Percentiles rank a stretch among this genome's conserved stretches.
Evolutionary conservation across 2,797 vertebrate genomes (phyloP).

Genomic region (Poeciliopsis turneri): DNA sequence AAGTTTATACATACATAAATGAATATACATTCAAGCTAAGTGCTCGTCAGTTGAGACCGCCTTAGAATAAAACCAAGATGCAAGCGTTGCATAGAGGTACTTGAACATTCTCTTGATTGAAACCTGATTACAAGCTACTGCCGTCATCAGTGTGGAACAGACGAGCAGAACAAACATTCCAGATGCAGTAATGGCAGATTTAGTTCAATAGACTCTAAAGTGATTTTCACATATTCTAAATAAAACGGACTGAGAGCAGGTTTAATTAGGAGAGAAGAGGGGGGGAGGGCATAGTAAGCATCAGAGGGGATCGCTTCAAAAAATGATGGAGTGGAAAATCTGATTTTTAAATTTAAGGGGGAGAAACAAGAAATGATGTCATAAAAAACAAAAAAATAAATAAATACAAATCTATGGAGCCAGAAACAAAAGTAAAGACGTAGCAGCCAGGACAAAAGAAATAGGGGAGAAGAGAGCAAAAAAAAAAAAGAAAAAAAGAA

Average conservation of each 20-base stretch:
- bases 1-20: slow-evolving; percentile 57
- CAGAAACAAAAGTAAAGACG: not conserved
- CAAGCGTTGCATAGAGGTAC: slow-evolving; percentile 77
- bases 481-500: not conserved
- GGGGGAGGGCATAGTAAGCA: not conserved
- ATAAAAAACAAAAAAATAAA: not conserved
- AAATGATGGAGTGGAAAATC: not conserved
- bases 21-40: slow-evolving; percentile 68
- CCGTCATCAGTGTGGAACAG: slow-evolving; percentile 30
- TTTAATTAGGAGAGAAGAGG: not conserved
- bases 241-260: not conserved
- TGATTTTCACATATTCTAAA: slow-evolving; percentile 17
- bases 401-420: not conserved
- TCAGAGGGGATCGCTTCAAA: not conserved
- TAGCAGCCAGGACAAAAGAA: not conserved
- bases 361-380: not conserved
- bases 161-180: slow-evolving; percentile 22
- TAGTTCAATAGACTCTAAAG: slow-evolving; percentile 8
- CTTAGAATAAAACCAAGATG: slow-evolving; percentile 58
- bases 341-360: not conserved
- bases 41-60: slow-evolving; percentile 60
- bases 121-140: slow-evolving; percentile 60
- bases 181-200: not conserved
- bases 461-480: not conserved
- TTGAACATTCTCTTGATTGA: slow-evolving; percentile 64